A percentile compares a stretch with the other conserved stretches of the same genome.
Evolutionary conservation across 1,140 invertebrate genomes (phyloP).

Genomic region (Caenorhabditis latens): DNA sequence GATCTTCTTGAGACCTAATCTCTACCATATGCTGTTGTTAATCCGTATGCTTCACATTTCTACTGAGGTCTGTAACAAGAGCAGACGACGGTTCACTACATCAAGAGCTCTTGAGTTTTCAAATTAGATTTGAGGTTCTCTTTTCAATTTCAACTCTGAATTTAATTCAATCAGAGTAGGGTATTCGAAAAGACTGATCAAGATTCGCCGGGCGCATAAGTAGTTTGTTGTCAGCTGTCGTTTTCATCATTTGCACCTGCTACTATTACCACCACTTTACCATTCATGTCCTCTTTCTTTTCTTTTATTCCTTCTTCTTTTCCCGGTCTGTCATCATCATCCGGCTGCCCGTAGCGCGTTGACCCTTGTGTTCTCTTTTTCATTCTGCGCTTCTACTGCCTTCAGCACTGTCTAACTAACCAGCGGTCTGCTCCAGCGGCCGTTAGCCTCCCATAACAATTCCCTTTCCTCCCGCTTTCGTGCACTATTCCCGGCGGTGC

Average conservation of each 20-base stretch:
- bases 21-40: too few relatives aligned
- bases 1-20: too few relatives aligned
- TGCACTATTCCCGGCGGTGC: conserved; percentile 48
- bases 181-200: neutral
- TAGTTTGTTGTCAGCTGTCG: conserved; percentile 31
- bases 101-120: too few relatives aligned
- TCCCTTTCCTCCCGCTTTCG: conserved; percentile 31
- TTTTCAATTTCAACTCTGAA: neutral
- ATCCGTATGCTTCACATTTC: too few relatives aligned
- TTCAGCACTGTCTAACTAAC: neutral
- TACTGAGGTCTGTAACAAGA: too few relatives aligned
- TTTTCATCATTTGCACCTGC: conserved; percentile 42
- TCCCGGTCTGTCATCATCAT: conserved; percentile 7
- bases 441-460: conserved; percentile 49
- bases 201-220: neutral
- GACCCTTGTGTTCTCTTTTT: conserved; percentile 36
- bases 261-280: neutral
- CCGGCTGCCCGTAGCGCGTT: conserved; percentile 9
- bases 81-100: too few relatives aligned
- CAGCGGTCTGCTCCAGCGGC: conserved; percentile 45
- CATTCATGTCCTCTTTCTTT: conserved; percentile 9
- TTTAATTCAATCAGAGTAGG: neutral
- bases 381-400: neutral
- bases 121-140: too few relatives aligned
- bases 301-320: neutral